Percentiles rank a stretch among this genome's conserved stretches.
These are phyloP conservation scores for Alloscopus bannaensis DNA, from an alignment of 2,888 invertebrate species.

Conservation along the genomic window DNA sequence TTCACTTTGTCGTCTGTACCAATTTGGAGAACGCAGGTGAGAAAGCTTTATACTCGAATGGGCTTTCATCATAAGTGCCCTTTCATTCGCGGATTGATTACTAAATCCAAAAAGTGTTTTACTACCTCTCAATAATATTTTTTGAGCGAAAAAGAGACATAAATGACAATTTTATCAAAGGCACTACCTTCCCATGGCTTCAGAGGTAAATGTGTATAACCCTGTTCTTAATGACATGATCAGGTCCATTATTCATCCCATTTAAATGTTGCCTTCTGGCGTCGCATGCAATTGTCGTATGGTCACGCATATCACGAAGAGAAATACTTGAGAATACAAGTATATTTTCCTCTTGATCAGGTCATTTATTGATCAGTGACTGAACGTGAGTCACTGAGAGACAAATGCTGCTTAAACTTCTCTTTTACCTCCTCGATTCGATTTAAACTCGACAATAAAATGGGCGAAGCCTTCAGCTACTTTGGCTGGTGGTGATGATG, in stretches of 20 bases:
- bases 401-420: conserved; percentile 7
- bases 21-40: too few species aligned
- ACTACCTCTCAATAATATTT: conserved; percentile 20
- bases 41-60: too few species aligned
- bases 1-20: too few species aligned
- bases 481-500: conserved; percentile 13
- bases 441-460: conserved; percentile 38
- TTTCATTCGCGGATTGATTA: conserved; percentile 5
- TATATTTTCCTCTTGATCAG: conserved; percentile 26
- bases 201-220: background rate
- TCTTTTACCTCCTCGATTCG: conserved; percentile 23
- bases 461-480: conserved; percentile 46
- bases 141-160: conserved; percentile 28
- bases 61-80: too few species aligned
- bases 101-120: too few species aligned
- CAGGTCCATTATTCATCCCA: conserved; percentile 40
- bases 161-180: conserved; percentile 48
- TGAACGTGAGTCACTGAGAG: conserved; percentile 50
- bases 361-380: conserved; percentile 36
- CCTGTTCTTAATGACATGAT: conserved; percentile 45
- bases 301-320: conserved; percentile 30
- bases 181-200: background rate
- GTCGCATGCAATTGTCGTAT: conserved; percentile 14
- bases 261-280: conserved; percentile 24
- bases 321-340: too few species aligned